Percentiles rank a stretch among this genome's conserved stretches.
These are phyloP conservation scores for Eupithecia abbreviata DNA, from an alignment of 2,888 invertebrate genomes.

Conservation along the genomic window DNA sequence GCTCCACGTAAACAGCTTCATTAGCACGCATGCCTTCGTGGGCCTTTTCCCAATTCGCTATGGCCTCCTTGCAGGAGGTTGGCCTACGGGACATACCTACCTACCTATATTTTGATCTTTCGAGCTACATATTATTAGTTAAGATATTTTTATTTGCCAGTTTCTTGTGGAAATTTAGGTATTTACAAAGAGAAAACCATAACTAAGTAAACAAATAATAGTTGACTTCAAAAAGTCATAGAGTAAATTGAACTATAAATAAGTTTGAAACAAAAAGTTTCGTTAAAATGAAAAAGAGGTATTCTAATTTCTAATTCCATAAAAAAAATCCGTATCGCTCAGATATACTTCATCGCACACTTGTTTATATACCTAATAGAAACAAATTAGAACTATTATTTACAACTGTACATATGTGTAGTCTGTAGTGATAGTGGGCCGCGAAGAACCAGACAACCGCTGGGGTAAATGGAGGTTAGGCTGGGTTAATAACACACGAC, in stretches of 20 bases:
- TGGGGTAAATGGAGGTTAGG: too few relatives aligned
- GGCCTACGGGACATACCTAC: constrained; percentile 74
- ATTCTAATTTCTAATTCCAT: not conserved
- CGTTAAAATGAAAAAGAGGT: not conserved
- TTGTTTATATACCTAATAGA: too few relatives aligned
- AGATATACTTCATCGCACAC: too few relatives aligned
- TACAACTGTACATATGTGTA: too few relatives aligned
- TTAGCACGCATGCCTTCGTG: constrained; percentile 84
- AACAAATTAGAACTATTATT: too few relatives aligned
- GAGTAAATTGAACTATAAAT: not conserved
- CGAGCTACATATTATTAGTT: not conserved
- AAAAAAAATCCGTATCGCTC: not conserved
- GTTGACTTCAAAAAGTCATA: not conserved
- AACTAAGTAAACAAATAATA: not conserved
- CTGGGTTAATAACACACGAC: too few relatives aligned
- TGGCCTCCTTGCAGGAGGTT: constrained; percentile 92
- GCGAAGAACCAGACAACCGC: too few relatives aligned
- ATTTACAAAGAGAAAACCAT: too few relatives aligned
- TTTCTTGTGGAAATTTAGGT: not conserved
- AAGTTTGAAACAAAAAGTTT: not conserved
- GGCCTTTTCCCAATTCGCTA: constrained; percentile 92
- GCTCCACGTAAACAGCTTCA: constrained; percentile 89
- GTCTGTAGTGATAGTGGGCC: too few relatives aligned
- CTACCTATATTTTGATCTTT: not conserved
- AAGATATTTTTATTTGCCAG: not conserved